Percentiles rank a stretch among this genome's conserved stretches.
These are phyloP conservation scores for Meriones psammophilus DNA, from an alignment of 2,797 vertebrate genomes.

Conservation along the genomic window DNA sequence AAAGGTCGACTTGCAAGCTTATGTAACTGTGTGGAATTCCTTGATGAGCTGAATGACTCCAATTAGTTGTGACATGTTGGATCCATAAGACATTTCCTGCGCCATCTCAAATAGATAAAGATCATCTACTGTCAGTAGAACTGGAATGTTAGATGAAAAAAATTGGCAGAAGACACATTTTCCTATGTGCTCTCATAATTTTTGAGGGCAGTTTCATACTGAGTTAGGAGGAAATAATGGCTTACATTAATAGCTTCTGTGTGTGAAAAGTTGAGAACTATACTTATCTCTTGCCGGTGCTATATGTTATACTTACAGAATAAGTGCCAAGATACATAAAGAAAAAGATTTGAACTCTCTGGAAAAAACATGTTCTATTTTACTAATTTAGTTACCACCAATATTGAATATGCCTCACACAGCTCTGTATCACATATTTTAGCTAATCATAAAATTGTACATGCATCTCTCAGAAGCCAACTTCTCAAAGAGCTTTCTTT, in stretches of 20 bases:
- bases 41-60: slow-evolving; percentile 62
- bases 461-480: slow-evolving; percentile 39
- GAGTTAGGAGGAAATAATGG: background rate
- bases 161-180: slow-evolving; percentile 33
- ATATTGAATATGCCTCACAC: background rate
- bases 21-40: slow-evolving; percentile 71
- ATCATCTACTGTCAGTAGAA: slow-evolving; percentile 73
- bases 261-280: slow-evolving; percentile 22
- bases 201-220: background rate
- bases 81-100: background rate
- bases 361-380: background rate
- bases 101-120: slow-evolving; percentile 80
- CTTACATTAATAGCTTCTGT: background rate
- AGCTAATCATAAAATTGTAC: slow-evolving; percentile 35
- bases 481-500: slow-evolving; percentile 1
- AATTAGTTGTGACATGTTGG: slow-evolving; percentile 70
- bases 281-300: background rate
- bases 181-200: slow-evolving; percentile 12
- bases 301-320: background rate
- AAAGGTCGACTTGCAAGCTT: slow-evolving; percentile 72
- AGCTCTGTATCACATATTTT: slow-evolving; percentile 11
- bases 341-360: slow-evolving; percentile 3
- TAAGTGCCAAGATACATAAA: background rate
- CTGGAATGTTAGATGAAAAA: slow-evolving; percentile 49
- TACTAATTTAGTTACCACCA: slow-evolving; percentile 50